Evolutionary conservation across 2,888 invertebrate species (phyloP).

Genomic region (Corythucha ciliata): DNA sequence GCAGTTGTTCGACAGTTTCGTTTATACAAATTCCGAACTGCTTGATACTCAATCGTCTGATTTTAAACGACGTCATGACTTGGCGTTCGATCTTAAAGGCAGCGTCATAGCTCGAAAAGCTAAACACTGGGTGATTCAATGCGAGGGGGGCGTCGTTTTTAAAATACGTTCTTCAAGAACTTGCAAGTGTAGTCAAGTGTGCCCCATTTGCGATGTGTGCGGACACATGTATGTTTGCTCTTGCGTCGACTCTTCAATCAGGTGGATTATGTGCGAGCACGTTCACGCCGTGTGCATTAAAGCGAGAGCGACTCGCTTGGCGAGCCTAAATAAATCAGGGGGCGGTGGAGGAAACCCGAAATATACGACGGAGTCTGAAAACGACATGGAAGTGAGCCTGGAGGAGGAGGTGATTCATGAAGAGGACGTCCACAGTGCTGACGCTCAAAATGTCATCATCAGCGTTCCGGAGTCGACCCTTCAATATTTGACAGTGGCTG

Average conservation of each 20-base stretch:
- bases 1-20: constrained; percentile 11
- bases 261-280: constrained; percentile 22
- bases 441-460: constrained; percentile 15
- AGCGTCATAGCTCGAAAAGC: constrained; percentile 10
- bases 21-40: constrained; percentile 10
- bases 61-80: constrained; percentile 1
- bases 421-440: not conserved
- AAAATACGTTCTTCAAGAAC: constrained; percentile 14
- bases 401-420: not conserved
- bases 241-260: constrained; percentile 22
- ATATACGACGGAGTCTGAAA: not conserved
- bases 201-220: constrained; percentile 18
- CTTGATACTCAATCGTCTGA: constrained; percentile 6
- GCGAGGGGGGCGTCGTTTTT: constrained; percentile 11
- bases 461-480: constrained; percentile 19
- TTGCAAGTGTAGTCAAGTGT: constrained; percentile 16
- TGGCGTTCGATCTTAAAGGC: constrained; percentile 12
- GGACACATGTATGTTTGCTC: constrained; percentile 21
- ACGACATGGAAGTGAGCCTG: not conserved
- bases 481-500: constrained; percentile 21
- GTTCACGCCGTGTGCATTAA: constrained; percentile 20
- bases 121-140: constrained; percentile 16
- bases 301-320: not conserved
- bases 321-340: not conserved
- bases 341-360: not conserved